Base-by-base conservation (phyloP, 2,888 invertebrate genomes). In the Limnephilus auricula region DNA sequence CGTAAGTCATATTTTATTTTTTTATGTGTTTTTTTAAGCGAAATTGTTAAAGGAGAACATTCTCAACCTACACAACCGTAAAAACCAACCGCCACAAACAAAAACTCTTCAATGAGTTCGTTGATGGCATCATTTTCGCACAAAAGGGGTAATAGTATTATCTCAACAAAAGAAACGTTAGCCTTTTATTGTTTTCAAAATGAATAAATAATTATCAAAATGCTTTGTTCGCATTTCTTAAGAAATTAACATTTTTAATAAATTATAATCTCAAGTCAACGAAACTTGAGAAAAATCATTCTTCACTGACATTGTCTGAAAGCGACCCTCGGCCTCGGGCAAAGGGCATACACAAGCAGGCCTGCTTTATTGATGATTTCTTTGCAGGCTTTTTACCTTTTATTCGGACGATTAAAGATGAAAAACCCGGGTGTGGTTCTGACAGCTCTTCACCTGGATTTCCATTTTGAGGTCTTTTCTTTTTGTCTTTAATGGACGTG, bases 381-480 rank as follows among this genome's bases (percentile, higher is more conserved):
- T 80, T 80, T 80, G 31, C 13, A 65, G 65, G 80, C 32, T 15
- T n/a, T n/a, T 80, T 32, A 32, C 32, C 80, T 80, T 80, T 80
- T 31, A 80, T 80, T 80, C 80, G 80, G 80, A 31, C 80, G 80
- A 80, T 80, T 80, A 18, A 80, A 32, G 80, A 80, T 32, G 31
- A 32, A 32, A 5, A 80, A 13, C 80, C 31, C 31, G 32, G 80
- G 32, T 18, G 32, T 80, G 80, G 80, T 32, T 80, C 32, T 80
- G 80, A 80, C 80, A 80, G 80, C 80, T 80, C 80, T 80, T 80
- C 80, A 80, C 32, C 18, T 31, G 32, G 80, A 80, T 80, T 80
- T 31, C 31, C 32, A 31, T 80, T 80, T 13, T 80, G 31, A 31
- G 6, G 80, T 80, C 31, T 31, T 31, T 80, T 32, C 80, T 32